phyloP scores from a whole-genome alignment of 2,797 vertebrate species.

The Crocidura indochinensis region DNA sequence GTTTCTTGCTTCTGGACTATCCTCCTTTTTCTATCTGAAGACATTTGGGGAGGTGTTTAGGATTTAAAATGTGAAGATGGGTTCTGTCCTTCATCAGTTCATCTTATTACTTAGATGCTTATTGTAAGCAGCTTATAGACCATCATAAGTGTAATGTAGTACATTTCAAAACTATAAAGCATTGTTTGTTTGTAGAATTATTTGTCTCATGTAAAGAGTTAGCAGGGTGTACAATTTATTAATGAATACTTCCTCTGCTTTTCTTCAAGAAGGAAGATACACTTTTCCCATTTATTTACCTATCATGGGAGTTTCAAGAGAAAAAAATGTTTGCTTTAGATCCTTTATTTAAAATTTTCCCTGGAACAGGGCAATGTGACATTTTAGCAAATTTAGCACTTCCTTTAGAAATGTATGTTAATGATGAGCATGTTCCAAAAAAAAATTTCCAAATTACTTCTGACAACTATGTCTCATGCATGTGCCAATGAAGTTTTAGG shows the following conservation, averaged over 20 bases:
- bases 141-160: constrained; percentile 80
- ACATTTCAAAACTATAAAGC: constrained; percentile 68
- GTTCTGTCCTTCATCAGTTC: constrained; percentile 51
- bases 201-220: constrained; percentile 70
- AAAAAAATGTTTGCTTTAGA: constrained; percentile 72
- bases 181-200: constrained; percentile 66
- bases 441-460: constrained; percentile 77
- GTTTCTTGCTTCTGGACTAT: no score
- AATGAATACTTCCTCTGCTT: constrained; percentile 6
- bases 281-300: constrained; percentile 46
- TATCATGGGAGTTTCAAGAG: constrained; percentile 62
- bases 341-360: constrained; percentile 23
- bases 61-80: constrained; percentile 41
- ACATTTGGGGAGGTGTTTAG: constrained; percentile 48
- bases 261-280: not conserved
- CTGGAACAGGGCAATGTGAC: constrained; percentile 69
- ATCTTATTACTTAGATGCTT: constrained; percentile 78
- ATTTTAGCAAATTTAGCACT: constrained; percentile 71
- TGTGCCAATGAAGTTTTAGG: constrained; percentile 68
- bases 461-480: constrained; percentile 58
- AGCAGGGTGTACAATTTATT: constrained; percentile 60
- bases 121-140: constrained; percentile 79
- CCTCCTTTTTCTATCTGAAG: not conserved
- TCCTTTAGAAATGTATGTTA: constrained; percentile 77
- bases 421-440: constrained; percentile 72